Evolutionary conservation across 2,888 invertebrate species (phyloP), one percentile per base, ranked within the genome.

Genomic region (Halictus quadricinctus): DNA sequence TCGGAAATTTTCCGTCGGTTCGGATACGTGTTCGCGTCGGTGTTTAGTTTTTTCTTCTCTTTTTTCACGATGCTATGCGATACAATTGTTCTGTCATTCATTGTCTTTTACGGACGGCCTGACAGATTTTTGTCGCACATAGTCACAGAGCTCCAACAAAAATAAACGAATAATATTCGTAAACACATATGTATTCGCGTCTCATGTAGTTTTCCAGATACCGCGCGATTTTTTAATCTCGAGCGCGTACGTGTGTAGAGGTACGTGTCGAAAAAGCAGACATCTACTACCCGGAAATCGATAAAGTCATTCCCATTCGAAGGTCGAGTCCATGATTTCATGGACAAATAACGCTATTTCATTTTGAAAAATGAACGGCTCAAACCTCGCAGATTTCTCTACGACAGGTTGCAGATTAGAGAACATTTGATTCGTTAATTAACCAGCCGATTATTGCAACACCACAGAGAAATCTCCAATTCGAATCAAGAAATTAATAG

Each of bases 401-500:
- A 46, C 72, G 60, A 18, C 2, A 48, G 21, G 73, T 72, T 64
- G 18, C 8, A 50, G 43, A 70, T 70, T 36, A 2, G 13, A 43
- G n/a, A 72, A 80, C 8, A 21, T 77, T 48, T 18, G 25, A 36
- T 15, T 25, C 21, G 43, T 66, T 29, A 60, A 77, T 50, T n/a
- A 50, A 77, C 48, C 72, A 41, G 50, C 21, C 41, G 36, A 15
- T 69, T 12, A 18, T 58, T 41, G 66, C 54, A 36, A 13, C 43
- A 8, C 4, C 41, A 46, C 21, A 64, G 15, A 76, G 36, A 60
- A n/a, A 69, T 25, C 73, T 46, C 50, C n/a, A 29, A 72, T 54
- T 50, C 64, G 69, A 84, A 74, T 48, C 0, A 46, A 60, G 21
- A 70, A 77, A 83, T 50, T 36, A 73, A 60, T 79, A 66, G 25